A percentile compares a stretch with the other conserved stretches of the same genome.
These are phyloP conservation scores for Nasua narica DNA, from an alignment of 2,797 vertebrate species.

Conservation along the genomic window DNA sequence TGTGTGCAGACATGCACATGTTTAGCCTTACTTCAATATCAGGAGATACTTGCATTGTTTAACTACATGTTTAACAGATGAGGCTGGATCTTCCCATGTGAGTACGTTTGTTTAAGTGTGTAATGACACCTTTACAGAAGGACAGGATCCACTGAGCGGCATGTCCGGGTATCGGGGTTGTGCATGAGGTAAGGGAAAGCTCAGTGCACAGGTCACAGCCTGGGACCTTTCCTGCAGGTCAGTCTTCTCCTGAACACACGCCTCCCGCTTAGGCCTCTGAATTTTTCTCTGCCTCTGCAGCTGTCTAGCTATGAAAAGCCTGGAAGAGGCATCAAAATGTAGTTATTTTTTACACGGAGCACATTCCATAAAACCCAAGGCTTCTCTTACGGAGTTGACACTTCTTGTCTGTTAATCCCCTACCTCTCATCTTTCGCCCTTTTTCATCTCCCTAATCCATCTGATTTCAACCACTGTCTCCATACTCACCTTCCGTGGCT, in stretches of 20 bases:
- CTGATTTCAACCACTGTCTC: conserved; percentile 39
- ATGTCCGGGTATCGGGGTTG: fast-evolving
- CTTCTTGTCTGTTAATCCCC: conserved; percentile 53
- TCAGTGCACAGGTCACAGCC: no score
- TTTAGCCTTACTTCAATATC: background rate
- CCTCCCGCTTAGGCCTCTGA: background rate
- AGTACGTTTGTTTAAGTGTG: background rate
- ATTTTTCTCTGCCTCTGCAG: conserved; percentile 36
- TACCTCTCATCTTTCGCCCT: conserved; percentile 31
- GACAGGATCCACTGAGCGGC: no score
- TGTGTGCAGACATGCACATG: background rate
- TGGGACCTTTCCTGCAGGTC: background rate
- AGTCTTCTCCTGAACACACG: background rate
- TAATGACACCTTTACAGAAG: background rate
- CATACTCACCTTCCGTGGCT: conserved; percentile 18
- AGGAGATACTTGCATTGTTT: background rate
- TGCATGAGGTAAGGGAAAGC: background rate
- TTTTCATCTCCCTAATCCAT: conserved; percentile 43
- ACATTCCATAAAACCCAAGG: conserved; percentile 52
- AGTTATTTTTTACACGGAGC: conserved; percentile 59
- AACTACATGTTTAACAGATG: background rate
- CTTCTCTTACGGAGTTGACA: conserved; percentile 32
- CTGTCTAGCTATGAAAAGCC: conserved; percentile 71
- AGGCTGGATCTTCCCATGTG: background rate
- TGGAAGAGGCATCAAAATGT: conserved; percentile 61